Evolutionary conservation across 2,113 vertebrate species (phyloP).

Genomic region (Nothocercus nigrocapillus): DNA sequence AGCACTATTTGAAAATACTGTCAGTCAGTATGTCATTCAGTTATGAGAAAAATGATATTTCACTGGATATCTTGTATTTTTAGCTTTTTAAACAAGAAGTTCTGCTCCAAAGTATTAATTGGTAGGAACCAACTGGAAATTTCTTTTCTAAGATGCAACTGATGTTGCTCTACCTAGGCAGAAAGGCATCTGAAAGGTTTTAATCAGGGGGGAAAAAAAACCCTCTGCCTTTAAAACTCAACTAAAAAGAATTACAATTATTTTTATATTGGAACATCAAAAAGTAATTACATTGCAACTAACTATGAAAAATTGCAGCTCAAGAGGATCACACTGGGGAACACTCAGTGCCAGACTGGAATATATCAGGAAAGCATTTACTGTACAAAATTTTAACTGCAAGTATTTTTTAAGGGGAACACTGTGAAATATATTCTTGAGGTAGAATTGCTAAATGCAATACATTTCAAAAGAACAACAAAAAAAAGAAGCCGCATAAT

Average conservation of each 20-base stretch:
- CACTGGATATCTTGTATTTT: neutral
- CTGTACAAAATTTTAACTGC: neutral
- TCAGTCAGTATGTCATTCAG: neutral
- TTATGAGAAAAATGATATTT: neutral
- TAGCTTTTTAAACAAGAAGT: neutral
- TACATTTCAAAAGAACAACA: neutral
- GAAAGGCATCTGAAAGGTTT: neutral
- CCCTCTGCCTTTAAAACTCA: neutral
- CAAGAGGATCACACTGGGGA: neutral
- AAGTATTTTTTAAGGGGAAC: neutral
- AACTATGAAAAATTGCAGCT: neutral
- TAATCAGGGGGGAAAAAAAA: neutral
- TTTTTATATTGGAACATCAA: neutral
- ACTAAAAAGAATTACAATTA: neutral
- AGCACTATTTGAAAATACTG: neutral
- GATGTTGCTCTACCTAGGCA: neutral
- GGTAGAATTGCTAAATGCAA: neutral
- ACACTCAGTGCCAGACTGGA: neutral
- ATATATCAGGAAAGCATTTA: neutral
- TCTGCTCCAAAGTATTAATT: neutral
- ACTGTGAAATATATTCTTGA: neutral
- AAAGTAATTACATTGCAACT: neutral
- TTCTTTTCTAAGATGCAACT: neutral
- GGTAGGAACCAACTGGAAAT: neutral
- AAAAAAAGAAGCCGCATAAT: neutral